A percentile compares a stretch with the other conserved stretches of the same genome.
Conservation (phyloP, 2,888 invertebrate species). For the Synergus japonicus region DNA sequence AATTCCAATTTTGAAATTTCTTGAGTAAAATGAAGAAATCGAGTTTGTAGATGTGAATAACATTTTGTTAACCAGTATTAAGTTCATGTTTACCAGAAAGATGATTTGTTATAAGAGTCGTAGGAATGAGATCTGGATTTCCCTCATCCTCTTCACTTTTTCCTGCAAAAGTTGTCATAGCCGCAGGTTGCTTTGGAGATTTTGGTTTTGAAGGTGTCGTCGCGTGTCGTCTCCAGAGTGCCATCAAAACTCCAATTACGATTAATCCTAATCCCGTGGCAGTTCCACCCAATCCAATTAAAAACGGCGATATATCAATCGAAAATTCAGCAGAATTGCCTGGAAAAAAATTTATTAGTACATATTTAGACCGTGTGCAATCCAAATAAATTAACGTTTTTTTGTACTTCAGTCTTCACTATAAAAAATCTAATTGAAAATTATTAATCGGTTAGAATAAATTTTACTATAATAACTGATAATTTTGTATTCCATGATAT, state of each 20-base stretch:
- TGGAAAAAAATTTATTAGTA: slow-evolving; percentile 50
- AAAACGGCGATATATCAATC: slow-evolving; percentile 74
- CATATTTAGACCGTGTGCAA: background rate
- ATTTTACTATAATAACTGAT: no score
- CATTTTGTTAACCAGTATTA: no score
- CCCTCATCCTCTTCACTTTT: slow-evolving; percentile 73
- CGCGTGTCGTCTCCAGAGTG: slow-evolving; percentile 74
- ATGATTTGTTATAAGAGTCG: slow-evolving; percentile 72
- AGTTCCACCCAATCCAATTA: slow-evolving; percentile 74
- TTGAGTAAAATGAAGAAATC: no score
- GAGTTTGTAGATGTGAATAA: no score
- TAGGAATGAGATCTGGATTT: slow-evolving; percentile 76
- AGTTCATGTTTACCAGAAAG: slow-evolving; percentile 62
- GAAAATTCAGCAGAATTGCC: slow-evolving; percentile 71
- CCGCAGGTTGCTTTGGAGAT: slow-evolving; percentile 61
- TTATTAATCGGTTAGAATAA: no score
- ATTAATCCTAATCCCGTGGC: slow-evolving; percentile 74
- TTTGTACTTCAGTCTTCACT: no score
- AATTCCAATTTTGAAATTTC: no score
- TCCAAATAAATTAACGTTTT: no score
- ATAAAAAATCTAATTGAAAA: no score
- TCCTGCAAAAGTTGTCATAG: slow-evolving; percentile 58
- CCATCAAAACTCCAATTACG: slow-evolving; percentile 75
- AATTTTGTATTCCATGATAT: no score
- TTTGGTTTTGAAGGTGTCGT: slow-evolving; percentile 68